Percentiles rank a stretch among this genome's conserved stretches.
Evolutionary conservation across 2,888 invertebrate species (phyloP).

Genomic region (Apocheima hispidaria): DNA sequence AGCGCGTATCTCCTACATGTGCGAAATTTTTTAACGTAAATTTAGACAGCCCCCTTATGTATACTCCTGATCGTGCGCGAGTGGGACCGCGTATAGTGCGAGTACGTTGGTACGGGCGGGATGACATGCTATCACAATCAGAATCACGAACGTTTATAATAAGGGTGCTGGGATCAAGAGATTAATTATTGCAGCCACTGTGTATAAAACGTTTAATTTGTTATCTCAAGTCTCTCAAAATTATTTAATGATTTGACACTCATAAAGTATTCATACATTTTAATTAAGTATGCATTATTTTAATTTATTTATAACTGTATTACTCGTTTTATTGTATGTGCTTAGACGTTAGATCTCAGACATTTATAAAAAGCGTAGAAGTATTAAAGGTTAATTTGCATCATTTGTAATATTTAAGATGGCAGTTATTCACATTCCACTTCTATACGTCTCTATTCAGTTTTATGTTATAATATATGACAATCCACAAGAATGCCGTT

Average conservation of each 20-base stretch:
- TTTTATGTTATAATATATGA: slow-evolving; percentile 33
- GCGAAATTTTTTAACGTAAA: too few species aligned
- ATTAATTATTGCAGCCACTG: too few species aligned
- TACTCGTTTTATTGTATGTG: slow-evolving; percentile 14
- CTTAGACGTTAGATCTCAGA: slow-evolving; percentile 30
- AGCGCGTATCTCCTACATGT: neutral
- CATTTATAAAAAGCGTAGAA: slow-evolving; percentile 21
- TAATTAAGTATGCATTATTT: neutral
- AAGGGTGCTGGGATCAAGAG: too few species aligned
- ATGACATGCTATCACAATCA: too few species aligned
- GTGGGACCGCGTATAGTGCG: too few species aligned
- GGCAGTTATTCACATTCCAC: slow-evolving; percentile 31
- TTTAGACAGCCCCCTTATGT: too few species aligned
- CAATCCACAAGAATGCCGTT: slow-evolving; percentile 35
- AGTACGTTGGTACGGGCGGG: too few species aligned
- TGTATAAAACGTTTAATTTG: too few species aligned
- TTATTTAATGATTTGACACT: neutral
- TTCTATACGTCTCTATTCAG: slow-evolving; percentile 25
- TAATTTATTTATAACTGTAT: slow-evolving; percentile 7
- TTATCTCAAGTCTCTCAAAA: neutral
- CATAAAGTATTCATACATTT: neutral
- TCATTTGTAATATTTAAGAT: slow-evolving; percentile 26
- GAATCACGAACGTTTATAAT: too few species aligned
- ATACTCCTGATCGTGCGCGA: too few species aligned
- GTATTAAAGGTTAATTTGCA: slow-evolving; percentile 23